phyloP scores from a whole-genome alignment of 37 sponge, comb jelly and placozoan genomes.

The Beroe forskalii region DNA sequence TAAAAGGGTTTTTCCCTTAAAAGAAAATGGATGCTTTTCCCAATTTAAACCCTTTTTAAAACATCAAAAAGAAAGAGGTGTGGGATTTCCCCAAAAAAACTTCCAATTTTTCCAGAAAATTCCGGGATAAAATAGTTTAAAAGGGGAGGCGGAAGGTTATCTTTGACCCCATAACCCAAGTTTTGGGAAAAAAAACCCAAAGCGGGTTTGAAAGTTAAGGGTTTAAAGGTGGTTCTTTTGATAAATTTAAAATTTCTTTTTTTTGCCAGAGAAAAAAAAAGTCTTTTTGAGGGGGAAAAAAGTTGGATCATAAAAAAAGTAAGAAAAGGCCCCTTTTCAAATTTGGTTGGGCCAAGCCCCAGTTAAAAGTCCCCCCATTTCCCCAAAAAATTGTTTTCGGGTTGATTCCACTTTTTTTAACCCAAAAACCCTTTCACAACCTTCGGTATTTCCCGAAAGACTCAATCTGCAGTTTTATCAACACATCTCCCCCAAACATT shows the following conservation, averaged over 20 bases:
- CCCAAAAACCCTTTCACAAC: conserved; percentile 14
- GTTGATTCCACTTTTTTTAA: conserved; percentile 1
- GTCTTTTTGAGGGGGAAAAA: not conserved
- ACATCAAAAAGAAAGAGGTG: not conserved
- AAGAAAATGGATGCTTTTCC: conserved; percentile 33
- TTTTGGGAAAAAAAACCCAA: not conserved
- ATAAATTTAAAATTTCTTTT: not conserved
- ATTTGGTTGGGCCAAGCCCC: not conserved
- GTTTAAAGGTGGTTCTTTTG: conserved; percentile 32
- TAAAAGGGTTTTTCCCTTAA: too few relatives aligned
- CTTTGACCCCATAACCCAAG: not conserved
- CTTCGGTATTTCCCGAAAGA: not conserved
- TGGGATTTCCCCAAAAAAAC: not conserved
- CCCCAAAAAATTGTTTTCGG: not conserved
- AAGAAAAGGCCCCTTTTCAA: not conserved
- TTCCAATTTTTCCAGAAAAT: not conserved
- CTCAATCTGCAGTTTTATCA: not conserved
- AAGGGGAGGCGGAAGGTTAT: not conserved
- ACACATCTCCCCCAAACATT: not conserved
- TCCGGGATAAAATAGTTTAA: not conserved
- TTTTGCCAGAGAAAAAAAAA: not conserved
- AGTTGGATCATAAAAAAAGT: conserved; percentile 24
- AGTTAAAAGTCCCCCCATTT: not conserved
- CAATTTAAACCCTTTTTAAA: not conserved
- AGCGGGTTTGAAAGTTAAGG: not conserved